Evolutionary conservation across 2,888 invertebrate species (phyloP), one percentile per base, ranked within the genome.

Genomic region (Epicampocera succincta): DNA sequence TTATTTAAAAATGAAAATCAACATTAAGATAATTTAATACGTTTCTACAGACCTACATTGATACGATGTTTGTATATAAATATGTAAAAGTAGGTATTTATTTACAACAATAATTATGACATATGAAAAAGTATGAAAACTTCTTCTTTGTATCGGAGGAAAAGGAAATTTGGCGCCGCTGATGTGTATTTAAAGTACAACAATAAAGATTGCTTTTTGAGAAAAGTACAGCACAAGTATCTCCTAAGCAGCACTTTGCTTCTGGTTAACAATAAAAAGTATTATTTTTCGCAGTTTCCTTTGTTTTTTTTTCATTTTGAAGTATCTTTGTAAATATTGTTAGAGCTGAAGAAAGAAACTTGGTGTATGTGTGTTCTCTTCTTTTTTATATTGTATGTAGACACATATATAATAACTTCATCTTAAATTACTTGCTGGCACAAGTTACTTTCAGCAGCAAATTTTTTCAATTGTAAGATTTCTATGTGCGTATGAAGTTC

Each of bases 141-240:
- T 17, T 21, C 17, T 15, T 40, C 56, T 54, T 63, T 1, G 8
- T 38, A 29, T n/a, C 33, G 11, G 11, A 46, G n/a, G 8, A 44
- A 48, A 61, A 40, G 74, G 58, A 77, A 71, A 60, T 71, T 65
- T 66, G 82, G 82, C 82, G 82, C 69, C 82, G 33, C 46, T 65
- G 25, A 52, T 52, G 17, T 73, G 29, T 68, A 5, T 40, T 48
- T 15, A 54, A 61, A 52, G 17, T 54, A 54, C 54, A 61, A 38
- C 66, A 73, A 71, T 48, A 48, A 48, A 69, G 56, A 29, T 3
- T 40, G 9, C 9, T 15, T 33, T 17, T 40, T n/a, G 19, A 50
- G 29, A 1, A 50, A 71, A 54, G 25, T 56, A 33, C 50, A 8
- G 5, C 13, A 42, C 40, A 65, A 66, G 15, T 61, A 71, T 46